These are phyloP conservation scores for Heliconius congener DNA, from an alignment of 1,140 invertebrate species.

Conservation along the genomic window DNA sequence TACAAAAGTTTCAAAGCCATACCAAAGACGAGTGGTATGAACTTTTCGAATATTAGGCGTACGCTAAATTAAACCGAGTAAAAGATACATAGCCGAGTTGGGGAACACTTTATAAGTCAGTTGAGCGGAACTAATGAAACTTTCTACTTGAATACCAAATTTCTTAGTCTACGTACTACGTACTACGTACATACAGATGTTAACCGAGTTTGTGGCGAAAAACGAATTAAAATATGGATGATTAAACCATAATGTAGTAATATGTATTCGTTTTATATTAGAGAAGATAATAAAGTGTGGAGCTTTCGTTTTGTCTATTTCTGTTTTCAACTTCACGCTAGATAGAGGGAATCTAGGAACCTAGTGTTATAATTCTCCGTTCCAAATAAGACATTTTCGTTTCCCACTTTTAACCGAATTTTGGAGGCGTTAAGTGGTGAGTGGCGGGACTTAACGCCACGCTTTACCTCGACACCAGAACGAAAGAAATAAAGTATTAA, in stretches of 20 bases:
- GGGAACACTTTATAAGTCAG: conserved; percentile 33
- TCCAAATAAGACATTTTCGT: too few species aligned
- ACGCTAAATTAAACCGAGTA: conserved; percentile 26
- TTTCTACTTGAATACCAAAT: conserved; percentile 33
- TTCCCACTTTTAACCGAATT: too few species aligned
- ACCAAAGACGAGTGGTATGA: neutral
- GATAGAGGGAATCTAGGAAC: too few species aligned
- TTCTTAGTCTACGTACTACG: conserved; percentile 16
- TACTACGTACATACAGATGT: neutral
- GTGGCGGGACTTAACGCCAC: too few species aligned
- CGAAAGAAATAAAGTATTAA: too few species aligned
- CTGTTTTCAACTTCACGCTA: too few species aligned
- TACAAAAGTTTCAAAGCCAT: conserved; percentile 5
- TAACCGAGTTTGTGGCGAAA: too few species aligned
- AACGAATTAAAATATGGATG: neutral
- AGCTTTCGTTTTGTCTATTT: too few species aligned
- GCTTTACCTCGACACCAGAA: too few species aligned
- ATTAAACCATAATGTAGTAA: neutral
- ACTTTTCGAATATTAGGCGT: conserved; percentile 22
- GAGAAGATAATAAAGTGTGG: too few species aligned
- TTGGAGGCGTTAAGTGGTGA: too few species aligned
- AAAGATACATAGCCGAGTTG: conserved; percentile 22
- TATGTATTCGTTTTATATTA: neutral
- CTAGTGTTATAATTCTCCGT: too few species aligned
- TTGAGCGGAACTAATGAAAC: conserved; percentile 34